phyloP scores from a whole-genome alignment of 2,797 vertebrate genomes.

The Podargus strigoides region DNA sequence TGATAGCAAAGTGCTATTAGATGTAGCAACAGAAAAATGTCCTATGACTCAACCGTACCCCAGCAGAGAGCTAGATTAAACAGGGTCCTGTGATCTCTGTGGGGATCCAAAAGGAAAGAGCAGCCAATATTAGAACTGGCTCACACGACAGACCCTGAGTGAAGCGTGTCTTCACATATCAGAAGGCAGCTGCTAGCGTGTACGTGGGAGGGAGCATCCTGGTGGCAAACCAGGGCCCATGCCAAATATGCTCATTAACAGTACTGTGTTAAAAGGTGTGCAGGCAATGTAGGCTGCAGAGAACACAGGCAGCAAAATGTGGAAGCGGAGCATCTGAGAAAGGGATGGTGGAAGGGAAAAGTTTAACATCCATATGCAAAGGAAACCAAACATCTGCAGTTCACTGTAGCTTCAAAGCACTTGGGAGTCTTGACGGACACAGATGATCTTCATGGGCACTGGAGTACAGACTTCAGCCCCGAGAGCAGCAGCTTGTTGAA shows the following conservation, averaged over 20 bases:
- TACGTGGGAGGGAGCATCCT: neutral
- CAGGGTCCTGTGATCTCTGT: slow-evolving; percentile 21
- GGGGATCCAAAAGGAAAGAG: slow-evolving; percentile 9
- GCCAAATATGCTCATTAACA: neutral
- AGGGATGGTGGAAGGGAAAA: neutral
- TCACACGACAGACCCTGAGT: neutral
- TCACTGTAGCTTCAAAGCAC: neutral
- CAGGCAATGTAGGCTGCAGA: neutral
- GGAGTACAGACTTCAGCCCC: neutral
- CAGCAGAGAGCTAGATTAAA: slow-evolving; percentile 17
- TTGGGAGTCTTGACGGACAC: neutral
- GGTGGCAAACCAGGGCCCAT: neutral
- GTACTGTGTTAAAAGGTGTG: neutral
- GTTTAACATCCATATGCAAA: neutral
- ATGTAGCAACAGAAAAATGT: slow-evolving; percentile 27
- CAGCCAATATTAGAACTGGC: neutral
- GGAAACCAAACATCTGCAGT: neutral
- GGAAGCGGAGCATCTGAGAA: neutral
- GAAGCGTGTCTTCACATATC: neutral
- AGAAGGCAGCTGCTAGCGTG: neutral
- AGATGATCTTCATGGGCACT: neutral
- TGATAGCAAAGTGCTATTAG: slow-evolving; percentile 1
- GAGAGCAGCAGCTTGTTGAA: neutral
- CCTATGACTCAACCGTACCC: slow-evolving; percentile 16
- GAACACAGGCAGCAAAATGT: neutral